A percentile compares a stretch with the other conserved stretches of the same genome.
phyloP scores from a whole-genome alignment of 2,888 invertebrate genomes.

The Leptogaster cylindrica region DNA sequence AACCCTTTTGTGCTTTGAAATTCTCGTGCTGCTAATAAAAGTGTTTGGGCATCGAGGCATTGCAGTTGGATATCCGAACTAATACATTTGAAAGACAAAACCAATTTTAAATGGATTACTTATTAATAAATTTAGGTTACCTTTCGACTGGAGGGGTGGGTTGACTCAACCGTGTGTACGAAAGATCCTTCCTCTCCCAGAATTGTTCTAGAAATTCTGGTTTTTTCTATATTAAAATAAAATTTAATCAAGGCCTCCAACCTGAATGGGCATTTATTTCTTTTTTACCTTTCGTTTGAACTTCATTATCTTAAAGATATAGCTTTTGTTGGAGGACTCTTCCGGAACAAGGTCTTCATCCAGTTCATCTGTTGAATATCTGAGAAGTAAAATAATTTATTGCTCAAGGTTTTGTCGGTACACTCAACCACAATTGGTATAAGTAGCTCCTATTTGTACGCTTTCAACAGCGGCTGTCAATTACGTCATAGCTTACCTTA shows the following conservation, averaged over 20 bases:
- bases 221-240: constrained; percentile 50
- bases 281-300: constrained; percentile 54
- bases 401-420: constrained; percentile 1
- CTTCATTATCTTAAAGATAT: constrained; percentile 56
- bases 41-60: constrained; percentile 66
- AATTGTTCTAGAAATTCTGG: constrained; percentile 58
- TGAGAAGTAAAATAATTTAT: constrained; percentile 38
- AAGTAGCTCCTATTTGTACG: not conserved
- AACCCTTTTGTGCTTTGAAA: constrained; percentile 51
- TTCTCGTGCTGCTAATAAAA: constrained; percentile 59
- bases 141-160: constrained; percentile 14
- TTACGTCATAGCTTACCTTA: constrained; percentile 45
- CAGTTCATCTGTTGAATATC: constrained; percentile 55
- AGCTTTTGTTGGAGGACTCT: constrained; percentile 46
- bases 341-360: constrained; percentile 55
- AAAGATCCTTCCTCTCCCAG: constrained; percentile 56
- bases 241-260: not conserved
- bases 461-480: not conserved
- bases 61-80: constrained; percentile 67
- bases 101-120: not conserved
- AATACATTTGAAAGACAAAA: too few species aligned
- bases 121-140: not conserved
- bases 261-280: too few species aligned
- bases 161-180: constrained; percentile 56
- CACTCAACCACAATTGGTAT: not conserved